Evolutionary conservation across 2,888 invertebrate species (phyloP).

Genomic region (Phortica okadai): DNA sequence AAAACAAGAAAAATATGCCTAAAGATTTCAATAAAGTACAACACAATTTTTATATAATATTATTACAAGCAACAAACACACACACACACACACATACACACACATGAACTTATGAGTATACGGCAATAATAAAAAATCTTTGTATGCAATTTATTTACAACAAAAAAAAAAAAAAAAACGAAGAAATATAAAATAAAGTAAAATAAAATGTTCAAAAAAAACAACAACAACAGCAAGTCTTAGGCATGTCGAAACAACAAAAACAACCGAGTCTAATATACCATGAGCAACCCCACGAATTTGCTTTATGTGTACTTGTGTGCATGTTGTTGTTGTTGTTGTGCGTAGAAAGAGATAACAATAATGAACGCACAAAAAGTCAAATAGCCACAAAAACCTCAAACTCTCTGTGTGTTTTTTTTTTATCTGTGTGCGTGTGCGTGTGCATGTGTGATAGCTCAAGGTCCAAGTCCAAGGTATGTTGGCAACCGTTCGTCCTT

Average conservation of each 20-base stretch:
- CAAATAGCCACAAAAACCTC: conserved; percentile 6
- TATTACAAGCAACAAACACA: not conserved
- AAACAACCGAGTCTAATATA: not conserved
- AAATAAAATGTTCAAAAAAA: conserved; percentile 22
- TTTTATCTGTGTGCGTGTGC: too few relatives aligned
- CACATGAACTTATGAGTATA: not conserved
- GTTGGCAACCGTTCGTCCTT: too few relatives aligned
- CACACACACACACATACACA: conserved; percentile 11
- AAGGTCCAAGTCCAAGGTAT: too few relatives aligned
- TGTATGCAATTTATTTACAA: conserved; percentile 51
- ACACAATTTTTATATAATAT: not conserved
- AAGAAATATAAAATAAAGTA: conserved; percentile 8
- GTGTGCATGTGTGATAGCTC: too few relatives aligned
- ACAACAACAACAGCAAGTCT: conserved; percentile 9
- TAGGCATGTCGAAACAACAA: conserved; percentile 2
- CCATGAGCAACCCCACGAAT: not conserved
- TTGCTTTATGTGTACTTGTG: not conserved
- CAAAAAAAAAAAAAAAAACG: conserved; percentile 26
- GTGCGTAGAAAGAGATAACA: conserved; percentile 8
- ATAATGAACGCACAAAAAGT: conserved; percentile 1
- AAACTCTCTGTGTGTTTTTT: not conserved
- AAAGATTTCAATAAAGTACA: conserved; percentile 9
- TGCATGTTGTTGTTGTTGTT: not conserved
- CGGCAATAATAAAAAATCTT: conserved; percentile 10
- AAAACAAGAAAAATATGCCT: not conserved